Evolutionary conservation across 2,888 invertebrate species (phyloP).

Genomic region (Pandemis cinnamomeana): DNA sequence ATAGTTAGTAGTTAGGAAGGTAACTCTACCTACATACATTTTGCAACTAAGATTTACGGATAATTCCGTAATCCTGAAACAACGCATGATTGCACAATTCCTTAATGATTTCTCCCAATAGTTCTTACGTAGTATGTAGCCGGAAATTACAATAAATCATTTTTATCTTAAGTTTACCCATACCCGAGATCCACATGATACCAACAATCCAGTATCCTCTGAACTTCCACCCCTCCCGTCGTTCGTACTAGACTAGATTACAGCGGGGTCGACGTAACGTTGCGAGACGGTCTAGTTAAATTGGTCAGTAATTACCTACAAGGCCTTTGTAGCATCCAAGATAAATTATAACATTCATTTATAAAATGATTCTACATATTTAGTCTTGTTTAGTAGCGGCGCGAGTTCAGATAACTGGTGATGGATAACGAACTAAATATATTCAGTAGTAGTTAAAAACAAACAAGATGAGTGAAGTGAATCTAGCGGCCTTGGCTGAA

Average conservation of each 20-base stretch:
- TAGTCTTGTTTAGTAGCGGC: constrained; percentile 30
- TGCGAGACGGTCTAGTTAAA: constrained; percentile 1
- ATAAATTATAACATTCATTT: constrained; percentile 36
- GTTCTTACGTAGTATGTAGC: constrained; percentile 3
- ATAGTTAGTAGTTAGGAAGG: no score
- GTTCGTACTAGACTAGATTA: neutral
- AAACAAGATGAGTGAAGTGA: constrained; percentile 56
- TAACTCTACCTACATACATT: no score
- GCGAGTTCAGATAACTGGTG: constrained; percentile 26
- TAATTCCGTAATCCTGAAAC: neutral
- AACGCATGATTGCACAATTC: constrained; percentile 22
- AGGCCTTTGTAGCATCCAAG: constrained; percentile 21
- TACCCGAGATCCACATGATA: constrained; percentile 18
- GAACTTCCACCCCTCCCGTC: neutral
- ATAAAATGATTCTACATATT: constrained; percentile 30
- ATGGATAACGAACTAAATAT: constrained; percentile 17
- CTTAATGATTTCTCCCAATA: constrained; percentile 8
- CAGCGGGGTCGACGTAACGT: neutral
- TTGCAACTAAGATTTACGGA: neutral
- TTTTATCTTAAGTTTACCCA: constrained; percentile 38
- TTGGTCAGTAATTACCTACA: constrained; percentile 22
- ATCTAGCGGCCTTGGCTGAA: constrained; percentile 50
- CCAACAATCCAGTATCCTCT: neutral
- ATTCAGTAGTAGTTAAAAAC: neutral
- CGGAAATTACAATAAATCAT: constrained; percentile 36